phyloP scores from a whole-genome alignment of 2,113 vertebrate species.

The pig (Sus scrofa) region DNA sequence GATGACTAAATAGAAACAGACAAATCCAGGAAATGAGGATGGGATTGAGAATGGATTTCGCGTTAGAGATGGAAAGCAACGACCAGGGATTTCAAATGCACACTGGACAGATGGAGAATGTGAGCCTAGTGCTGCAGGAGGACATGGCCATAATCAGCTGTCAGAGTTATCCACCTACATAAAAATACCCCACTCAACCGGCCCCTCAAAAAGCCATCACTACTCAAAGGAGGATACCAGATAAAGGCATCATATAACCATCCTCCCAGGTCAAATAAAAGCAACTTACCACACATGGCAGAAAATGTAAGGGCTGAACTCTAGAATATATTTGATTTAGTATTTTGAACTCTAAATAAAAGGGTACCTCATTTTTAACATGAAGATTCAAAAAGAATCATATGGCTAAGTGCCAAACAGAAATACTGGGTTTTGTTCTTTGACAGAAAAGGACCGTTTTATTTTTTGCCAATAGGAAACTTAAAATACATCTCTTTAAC shows the following conservation, averaged over 20 bases:
- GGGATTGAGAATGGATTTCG: neutral
- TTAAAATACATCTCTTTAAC: neutral
- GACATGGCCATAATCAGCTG: neutral
- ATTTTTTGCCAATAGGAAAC: constrained; percentile 51
- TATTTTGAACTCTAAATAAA: constrained; percentile 47
- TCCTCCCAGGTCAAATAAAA: neutral
- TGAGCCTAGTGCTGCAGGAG: neutral
- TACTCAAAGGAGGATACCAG: neutral
- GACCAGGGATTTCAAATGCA: neutral
- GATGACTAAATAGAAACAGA: neutral
- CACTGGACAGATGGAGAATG: neutral
- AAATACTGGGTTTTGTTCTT: constrained; percentile 47
- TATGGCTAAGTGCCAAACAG: neutral
- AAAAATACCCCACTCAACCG: neutral
- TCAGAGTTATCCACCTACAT: neutral
- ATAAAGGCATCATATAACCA: neutral
- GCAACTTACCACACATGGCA: neutral
- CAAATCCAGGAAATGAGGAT: neutral
- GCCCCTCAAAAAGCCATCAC: neutral
- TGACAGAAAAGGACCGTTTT: constrained; percentile 45
- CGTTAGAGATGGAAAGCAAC: neutral
- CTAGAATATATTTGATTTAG: neutral
- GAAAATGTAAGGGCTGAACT: neutral
- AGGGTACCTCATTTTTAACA: neutral
- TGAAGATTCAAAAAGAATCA: constrained; percentile 60